Conservation (phyloP, 2,888 invertebrate genomes). For the Ophion costatus region DNA sequence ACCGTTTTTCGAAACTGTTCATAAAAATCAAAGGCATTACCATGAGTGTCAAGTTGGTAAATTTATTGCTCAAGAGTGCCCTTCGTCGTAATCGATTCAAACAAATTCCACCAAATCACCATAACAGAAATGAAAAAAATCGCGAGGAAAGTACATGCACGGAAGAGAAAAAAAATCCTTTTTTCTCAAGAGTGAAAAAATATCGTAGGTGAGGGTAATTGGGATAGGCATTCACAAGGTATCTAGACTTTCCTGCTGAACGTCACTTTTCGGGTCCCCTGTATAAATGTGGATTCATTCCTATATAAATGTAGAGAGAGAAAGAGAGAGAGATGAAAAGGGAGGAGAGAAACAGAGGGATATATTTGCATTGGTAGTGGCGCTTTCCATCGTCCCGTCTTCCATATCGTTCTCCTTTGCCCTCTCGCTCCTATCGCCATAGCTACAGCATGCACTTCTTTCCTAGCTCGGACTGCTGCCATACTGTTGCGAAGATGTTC, state of each 20-base stretch:
- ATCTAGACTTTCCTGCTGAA: not conserved
- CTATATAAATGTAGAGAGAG: slow-evolving; percentile 22
- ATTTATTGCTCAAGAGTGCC: too few species aligned
- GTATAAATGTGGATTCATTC: not conserved
- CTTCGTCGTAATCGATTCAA: too few species aligned
- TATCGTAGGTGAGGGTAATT: not conserved
- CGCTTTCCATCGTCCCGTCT: slow-evolving; percentile 69
- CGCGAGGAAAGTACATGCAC: too few species aligned
- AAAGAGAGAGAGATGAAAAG: not conserved
- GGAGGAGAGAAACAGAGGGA: not conserved
- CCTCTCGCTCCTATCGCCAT: slow-evolving; percentile 27
- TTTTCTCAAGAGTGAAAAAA: not conserved
- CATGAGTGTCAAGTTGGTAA: too few species aligned
- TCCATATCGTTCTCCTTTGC: slow-evolving; percentile 59
- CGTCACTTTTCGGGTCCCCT: not conserved
- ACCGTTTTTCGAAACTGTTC: too few species aligned
- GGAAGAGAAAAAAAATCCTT: too few species aligned
- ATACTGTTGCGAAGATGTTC: slow-evolving; percentile 62
- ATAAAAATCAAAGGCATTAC: too few species aligned
- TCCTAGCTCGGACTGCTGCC: slow-evolving; percentile 41
- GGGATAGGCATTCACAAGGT: not conserved
- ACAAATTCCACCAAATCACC: too few species aligned
- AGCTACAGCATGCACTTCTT: slow-evolving; percentile 55
- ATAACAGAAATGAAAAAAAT: too few species aligned
- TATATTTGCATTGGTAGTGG: slow-evolving; percentile 4